Conservation (phyloP, 1,140 invertebrate genomes). For the Aphelinus atriplicis region DNA sequence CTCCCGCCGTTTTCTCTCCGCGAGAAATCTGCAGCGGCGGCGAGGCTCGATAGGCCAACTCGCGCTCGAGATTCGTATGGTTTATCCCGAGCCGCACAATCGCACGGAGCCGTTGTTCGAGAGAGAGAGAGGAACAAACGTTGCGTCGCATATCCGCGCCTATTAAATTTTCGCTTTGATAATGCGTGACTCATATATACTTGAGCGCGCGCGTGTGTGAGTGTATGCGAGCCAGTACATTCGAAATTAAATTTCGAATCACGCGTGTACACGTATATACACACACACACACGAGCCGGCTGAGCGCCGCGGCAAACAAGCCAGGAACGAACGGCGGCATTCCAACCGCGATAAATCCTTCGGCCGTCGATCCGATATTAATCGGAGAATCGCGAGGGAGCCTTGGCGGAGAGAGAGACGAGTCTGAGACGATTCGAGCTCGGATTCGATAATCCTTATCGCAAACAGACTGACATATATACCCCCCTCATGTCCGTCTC, state of each 20-base stretch:
- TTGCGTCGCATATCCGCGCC: too few species aligned
- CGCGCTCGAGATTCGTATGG: too few species aligned
- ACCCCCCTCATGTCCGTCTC: too few species aligned
- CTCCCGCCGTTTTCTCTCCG: slow-evolving; percentile 7
- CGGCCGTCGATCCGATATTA: neutral
- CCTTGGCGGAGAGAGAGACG: neutral
- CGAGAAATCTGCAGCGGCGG: slow-evolving; percentile 15
- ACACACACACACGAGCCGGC: neutral
- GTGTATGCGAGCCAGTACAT: too few species aligned
- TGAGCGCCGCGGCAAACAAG: neutral
- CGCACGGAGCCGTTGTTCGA: too few species aligned
- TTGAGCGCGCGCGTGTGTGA: too few species aligned
- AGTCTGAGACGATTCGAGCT: neutral
- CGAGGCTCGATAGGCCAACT: too few species aligned
- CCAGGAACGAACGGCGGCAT: neutral
- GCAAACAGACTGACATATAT: slow-evolving; percentile 2
- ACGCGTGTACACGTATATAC: neutral
- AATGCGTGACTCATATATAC: too few species aligned
- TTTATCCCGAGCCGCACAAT: too few species aligned
- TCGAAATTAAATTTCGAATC: too few species aligned
- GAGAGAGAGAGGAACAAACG: too few species aligned
- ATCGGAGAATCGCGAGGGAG: neutral
- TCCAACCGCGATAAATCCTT: neutral
- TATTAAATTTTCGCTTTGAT: too few species aligned
- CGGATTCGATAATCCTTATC: neutral